Base-by-base conservation (phyloP, 2,888 invertebrate species). In the Napeogenes inachia region DNA sequence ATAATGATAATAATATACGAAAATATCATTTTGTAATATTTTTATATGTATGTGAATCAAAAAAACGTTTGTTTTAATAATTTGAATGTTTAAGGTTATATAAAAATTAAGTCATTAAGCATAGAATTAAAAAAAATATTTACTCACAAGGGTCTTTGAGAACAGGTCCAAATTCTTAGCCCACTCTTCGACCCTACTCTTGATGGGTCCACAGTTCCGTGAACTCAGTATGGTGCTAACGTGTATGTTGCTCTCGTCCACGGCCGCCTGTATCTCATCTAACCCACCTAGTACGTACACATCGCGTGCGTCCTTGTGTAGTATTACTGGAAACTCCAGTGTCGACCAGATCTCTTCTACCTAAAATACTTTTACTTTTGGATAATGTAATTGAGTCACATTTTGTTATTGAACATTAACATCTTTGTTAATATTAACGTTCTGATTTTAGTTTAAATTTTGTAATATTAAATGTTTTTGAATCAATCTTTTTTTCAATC, bases 221-320 rank as follows among this genome's bases (percentile, higher is more conserved):
- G 97, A 97, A 73, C 96, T 96, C 0, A 95, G 93, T 56, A 98
- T 97, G 0, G 97, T 98, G 71, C 94, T 94, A 47, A 98, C 92
- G 75, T 95, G 95, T 59, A 98, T 97, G 79, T 94, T 95, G 73
- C 95, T 95, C 78, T 98, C 98, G 76, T 98, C 98, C 3, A 97
- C 81, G 2, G 94, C 91, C 0, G 93, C 91, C 81, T 96, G 97
- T 38, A 98, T 89, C 71, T 98, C 97, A 72, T 98, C 98, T 1
- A 96, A 91, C 0, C 95, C 94, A 2, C 97, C 97, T 59, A 98
- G 85, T 45, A 98, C 94, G 74, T 91, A 97, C 0, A 96, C 94
- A 77, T 98, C 97, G 71, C 95, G 95, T 0, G 93, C 88, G 70
- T 97, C 97, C 74, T 95, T 96, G 84, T 97, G 95, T 0, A 92